Base-by-base conservation (phyloP, 2,797 vertebrate genomes). In the Gallinago nigripennis region DNA sequence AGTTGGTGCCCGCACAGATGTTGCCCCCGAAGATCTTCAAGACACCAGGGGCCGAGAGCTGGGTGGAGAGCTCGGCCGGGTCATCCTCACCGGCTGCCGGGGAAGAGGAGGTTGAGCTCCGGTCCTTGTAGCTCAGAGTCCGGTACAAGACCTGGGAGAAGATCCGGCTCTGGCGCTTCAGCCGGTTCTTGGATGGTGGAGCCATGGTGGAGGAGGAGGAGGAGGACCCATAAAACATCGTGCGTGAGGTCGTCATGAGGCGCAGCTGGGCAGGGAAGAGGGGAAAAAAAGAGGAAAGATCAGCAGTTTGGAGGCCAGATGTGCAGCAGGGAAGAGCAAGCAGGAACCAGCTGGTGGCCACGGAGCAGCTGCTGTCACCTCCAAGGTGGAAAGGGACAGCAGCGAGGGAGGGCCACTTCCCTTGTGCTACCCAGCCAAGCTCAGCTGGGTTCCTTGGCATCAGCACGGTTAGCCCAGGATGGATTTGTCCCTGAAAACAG, bases 1-100 rank as follows among this genome's bases (percentile, higher is more conserved):
- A 99, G 98, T 99, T 99, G 87, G 99, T 98, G 54, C 99, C 99
- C 0, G 98, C 97, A 0, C 99, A 99, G 91, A 99, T 99, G 90
- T 99, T 99, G 72, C 99, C 99, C 4, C 99, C 99, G 1, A 99
- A 99, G 88, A 99, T 99, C 97, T 99, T 99, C 82, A 99, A 98
- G 70, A 99, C 98, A 1, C 99, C 99, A 0, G 99, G 99, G 33
- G 99, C 99, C 0, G 99, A 99, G 73, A 99, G 98, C 97, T 99
- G 99, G 0, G 99, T 99, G 95, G 99, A 99, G 35, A 99, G 99
- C 82, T 99, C 99, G 0, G 99, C 98, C 0, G 99, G 99, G 96
- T 99, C 99, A 0, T 99, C 99, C 1, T 97, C 94, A 1, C 98
- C 90, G 0, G 98, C 97, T 2, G 86, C 50, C 0, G 98, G 97